A percentile compares a stretch with the other conserved stretches of the same genome.
Evolutionary conservation across 1,140 invertebrate species (phyloP).

Genomic region (Stratiolaelaps scimitus): DNA sequence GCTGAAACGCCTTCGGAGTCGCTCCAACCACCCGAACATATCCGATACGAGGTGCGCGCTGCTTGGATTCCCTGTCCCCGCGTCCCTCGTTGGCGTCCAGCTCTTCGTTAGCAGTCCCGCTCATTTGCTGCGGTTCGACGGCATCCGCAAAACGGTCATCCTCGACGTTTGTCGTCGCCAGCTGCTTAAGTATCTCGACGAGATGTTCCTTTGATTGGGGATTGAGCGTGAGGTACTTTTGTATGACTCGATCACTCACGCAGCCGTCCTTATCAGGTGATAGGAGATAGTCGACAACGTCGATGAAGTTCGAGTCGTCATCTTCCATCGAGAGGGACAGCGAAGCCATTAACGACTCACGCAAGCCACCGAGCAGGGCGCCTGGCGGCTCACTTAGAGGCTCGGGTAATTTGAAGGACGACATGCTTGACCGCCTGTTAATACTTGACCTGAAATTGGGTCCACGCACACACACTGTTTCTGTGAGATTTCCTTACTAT

Average conservation of each 20-base stretch:
- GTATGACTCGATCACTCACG: neutral
- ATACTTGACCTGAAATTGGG: neutral
- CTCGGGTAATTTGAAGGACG: neutral
- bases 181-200: slow-evolving; percentile 4
- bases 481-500: neutral
- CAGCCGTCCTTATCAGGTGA: slow-evolving; percentile 12
- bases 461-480: neutral
- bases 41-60: neutral
- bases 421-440: neutral
- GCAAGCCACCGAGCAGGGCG: neutral
- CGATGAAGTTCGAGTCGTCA: slow-evolving; percentile 21
- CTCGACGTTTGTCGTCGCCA: neutral
- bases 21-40: slow-evolving; percentile 1
- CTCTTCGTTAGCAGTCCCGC: neutral
- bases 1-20: neutral
- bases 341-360: neutral
- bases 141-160: neutral
- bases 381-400: neutral
- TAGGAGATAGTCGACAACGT: slow-evolving; percentile 13
- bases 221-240: slow-evolving; percentile 17
- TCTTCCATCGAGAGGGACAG: neutral
- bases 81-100: neutral
- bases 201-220: neutral
- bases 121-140: neutral
- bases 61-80: neutral